A percentile compares a stretch with the other conserved stretches of the same genome.
Conservation (phyloP, 2,113 vertebrate genomes). For the Ammospiza caudacuta region DNA sequence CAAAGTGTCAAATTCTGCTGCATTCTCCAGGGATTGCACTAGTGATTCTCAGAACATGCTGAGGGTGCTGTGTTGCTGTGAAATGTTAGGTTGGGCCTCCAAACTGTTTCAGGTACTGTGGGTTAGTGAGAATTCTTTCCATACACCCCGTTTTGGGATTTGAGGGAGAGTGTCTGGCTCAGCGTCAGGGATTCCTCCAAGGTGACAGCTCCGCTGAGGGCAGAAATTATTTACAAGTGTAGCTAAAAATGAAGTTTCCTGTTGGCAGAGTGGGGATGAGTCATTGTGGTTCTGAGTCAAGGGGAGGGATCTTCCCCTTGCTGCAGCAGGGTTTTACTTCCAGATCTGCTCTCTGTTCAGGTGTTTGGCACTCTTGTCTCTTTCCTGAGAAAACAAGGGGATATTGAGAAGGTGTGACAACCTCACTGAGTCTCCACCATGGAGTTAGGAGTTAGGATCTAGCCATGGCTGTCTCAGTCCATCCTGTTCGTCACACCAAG, state of each 20-base stretch:
- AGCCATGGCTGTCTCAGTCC: background rate
- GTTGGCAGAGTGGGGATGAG: slow-evolving; percentile 33
- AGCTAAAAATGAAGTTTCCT: slow-evolving; percentile 54
- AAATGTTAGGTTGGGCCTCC: background rate
- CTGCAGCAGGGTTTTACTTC: background rate
- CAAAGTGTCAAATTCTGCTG: background rate
- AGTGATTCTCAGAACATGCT: fast-evolving
- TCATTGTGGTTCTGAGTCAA: slow-evolving; percentile 30
- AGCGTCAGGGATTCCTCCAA: background rate
- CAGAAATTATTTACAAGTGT: background rate
- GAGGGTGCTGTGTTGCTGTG: background rate
- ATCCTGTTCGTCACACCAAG: background rate
- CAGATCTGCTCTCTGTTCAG: background rate
- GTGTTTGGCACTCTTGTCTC: background rate
- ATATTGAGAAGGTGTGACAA: background rate
- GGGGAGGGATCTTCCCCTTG: background rate
- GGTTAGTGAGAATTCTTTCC: background rate
- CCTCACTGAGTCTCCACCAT: fast-evolving
- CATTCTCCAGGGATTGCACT: background rate
- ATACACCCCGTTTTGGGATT: background rate
- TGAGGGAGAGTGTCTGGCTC: background rate
- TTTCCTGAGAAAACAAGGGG: background rate
- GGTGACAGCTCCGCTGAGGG: background rate
- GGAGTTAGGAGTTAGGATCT: background rate
- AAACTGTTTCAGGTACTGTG: background rate